These are phyloP conservation scores for Theristicus caerulescens DNA, from an alignment of 2,113 vertebrate species.

Conservation along the genomic window DNA sequence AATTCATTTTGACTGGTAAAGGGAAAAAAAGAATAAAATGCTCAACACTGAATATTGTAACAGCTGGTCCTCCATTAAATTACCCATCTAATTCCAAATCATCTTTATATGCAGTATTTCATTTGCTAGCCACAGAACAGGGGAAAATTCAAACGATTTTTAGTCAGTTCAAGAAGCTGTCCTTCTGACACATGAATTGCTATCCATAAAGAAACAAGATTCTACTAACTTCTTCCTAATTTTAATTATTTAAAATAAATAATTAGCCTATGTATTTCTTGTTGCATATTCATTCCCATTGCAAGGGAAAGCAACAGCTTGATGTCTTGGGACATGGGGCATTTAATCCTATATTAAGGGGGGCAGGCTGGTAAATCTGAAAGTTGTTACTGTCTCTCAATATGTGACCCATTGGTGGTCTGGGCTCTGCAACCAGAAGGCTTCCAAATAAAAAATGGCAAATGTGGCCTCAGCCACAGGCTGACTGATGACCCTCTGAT, in stretches of 20 bases:
- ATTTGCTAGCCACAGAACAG: constrained; percentile 26
- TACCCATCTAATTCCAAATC: background rate
- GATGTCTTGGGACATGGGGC: background rate
- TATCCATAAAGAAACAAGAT: background rate
- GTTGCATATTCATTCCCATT: background rate
- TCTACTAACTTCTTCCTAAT: background rate
- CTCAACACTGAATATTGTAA: background rate
- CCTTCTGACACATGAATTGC: background rate
- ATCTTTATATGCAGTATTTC: background rate
- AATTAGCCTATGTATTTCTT: background rate
- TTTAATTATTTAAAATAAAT: background rate
- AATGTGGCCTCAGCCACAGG: background rate
- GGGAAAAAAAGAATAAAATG: background rate
- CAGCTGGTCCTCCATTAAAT: constrained; percentile 1
- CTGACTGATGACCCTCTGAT: background rate
- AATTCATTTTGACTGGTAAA: background rate
- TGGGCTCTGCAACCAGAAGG: background rate
- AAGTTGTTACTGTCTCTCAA: background rate
- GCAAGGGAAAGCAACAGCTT: background rate
- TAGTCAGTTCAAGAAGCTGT: background rate
- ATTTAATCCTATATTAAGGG: background rate
- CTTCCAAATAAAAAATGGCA: background rate
- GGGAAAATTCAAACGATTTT: constrained; percentile 16
- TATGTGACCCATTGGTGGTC: accelerated
- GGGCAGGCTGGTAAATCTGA: background rate